Conservation (phyloP, 2,888 invertebrate genomes). For the Achlya flavicornis region DNA sequence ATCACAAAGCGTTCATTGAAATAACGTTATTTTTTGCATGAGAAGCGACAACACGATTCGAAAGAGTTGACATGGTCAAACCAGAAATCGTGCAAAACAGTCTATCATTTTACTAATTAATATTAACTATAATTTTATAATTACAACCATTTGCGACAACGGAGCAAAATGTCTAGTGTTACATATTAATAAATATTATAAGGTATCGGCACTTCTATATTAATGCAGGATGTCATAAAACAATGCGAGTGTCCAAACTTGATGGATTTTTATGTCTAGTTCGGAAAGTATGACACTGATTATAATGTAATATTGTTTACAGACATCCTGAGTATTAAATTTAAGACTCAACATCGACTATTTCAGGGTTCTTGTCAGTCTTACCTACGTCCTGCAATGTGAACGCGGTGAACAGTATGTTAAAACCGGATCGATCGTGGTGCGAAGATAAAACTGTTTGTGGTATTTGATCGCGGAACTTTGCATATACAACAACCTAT, state of each 20-base stretch:
- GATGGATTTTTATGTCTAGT: not conserved
- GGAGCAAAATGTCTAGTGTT: conserved; percentile 79
- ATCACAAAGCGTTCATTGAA: conserved; percentile 65
- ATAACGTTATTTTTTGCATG: conserved; percentile 43
- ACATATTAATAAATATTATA: conserved; percentile 67
- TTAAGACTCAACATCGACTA: conserved; percentile 56
- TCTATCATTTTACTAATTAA: conserved; percentile 78
- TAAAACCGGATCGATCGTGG: conserved; percentile 39
- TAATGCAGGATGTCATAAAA: conserved; percentile 66
- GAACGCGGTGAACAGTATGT: conserved; percentile 38
- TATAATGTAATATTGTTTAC: conserved; percentile 38
- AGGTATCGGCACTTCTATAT: conserved; percentile 68
- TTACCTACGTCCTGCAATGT: conserved; percentile 59
- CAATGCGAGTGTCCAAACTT: conserved; percentile 34
- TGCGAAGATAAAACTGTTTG: conserved; percentile 42
- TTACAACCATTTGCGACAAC: conserved; percentile 82
- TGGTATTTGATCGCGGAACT: conserved; percentile 29
- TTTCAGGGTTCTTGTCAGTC: conserved; percentile 69
- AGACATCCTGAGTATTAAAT: conserved; percentile 59
- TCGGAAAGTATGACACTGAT: not conserved
- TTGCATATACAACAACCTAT: conserved; percentile 19
- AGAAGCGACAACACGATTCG: conserved; percentile 50
- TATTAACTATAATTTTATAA: conserved; percentile 74
- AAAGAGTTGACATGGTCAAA: conserved; percentile 52
- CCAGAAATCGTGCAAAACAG: conserved; percentile 79